These are phyloP conservation scores for Lemur catta DNA, from an alignment of 2,797 vertebrate genomes.

Conservation along the genomic window DNA sequence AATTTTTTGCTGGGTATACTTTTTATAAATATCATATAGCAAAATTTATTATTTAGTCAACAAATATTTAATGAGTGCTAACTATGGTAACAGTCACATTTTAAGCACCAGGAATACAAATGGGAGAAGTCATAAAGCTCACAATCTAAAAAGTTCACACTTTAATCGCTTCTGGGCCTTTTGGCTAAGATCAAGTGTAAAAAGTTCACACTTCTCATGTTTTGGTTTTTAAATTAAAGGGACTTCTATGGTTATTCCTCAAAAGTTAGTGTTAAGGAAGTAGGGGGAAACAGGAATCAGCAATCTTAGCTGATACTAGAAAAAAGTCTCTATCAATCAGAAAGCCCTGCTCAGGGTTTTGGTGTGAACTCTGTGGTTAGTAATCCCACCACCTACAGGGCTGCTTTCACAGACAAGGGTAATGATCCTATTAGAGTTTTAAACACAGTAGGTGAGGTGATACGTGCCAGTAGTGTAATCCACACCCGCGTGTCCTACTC, in stretches of 20 bases:
- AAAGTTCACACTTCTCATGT: background rate
- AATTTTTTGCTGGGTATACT: background rate
- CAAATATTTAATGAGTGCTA: background rate
- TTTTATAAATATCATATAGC: background rate
- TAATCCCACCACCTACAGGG: background rate
- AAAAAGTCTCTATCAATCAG: background rate
- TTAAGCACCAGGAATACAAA: background rate
- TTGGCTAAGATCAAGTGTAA: background rate
- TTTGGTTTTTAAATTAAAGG: conserved; percentile 32
- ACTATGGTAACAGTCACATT: background rate
- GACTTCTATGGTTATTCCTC: conserved; percentile 8
- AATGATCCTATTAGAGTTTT: conserved; percentile 18
- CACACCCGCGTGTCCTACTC: background rate
- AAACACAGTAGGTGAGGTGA: background rate
- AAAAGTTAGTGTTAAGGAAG: background rate
- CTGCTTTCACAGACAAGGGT: background rate
- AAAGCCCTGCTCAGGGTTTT: conserved; percentile 12
- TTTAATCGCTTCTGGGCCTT: background rate
- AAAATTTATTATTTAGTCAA: background rate
- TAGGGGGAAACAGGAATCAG: background rate
- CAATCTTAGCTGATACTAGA: background rate
- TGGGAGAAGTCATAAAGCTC: background rate
- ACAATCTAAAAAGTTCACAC: background rate
- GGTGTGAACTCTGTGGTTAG: conserved; percentile 57
- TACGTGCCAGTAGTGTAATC: background rate